These are phyloP conservation scores for Microplitis manilae DNA, from an alignment of 2,888 invertebrate species.

Conservation along the genomic window DNA sequence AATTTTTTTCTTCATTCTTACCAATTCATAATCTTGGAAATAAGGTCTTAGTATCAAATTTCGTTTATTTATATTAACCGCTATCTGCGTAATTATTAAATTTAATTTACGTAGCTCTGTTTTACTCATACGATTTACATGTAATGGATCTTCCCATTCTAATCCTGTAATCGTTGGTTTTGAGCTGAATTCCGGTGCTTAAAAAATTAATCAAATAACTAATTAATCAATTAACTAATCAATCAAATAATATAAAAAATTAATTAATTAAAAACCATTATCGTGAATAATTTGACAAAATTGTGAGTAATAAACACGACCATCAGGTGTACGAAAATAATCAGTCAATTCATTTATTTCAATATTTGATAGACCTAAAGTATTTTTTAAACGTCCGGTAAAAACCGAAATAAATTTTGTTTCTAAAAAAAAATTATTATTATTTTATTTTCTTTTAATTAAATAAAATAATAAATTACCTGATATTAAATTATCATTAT, in stretches of 20 bases:
- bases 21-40: conserved; percentile 83
- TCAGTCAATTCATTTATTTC: conserved; percentile 83
- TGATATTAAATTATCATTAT: conserved; percentile 79
- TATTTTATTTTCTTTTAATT: conserved; percentile 10
- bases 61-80: conserved; percentile 74
- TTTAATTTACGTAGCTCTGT: conserved; percentile 80
- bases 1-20: conserved; percentile 56
- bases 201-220: conserved; percentile 39
- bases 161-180: conserved; percentile 73
- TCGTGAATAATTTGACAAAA: conserved; percentile 82
- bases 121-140: conserved; percentile 77
- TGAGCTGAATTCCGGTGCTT: conserved; percentile 73
- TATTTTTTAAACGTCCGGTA: conserved; percentile 78
- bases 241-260: background rate
- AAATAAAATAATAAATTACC: conserved; percentile 68
- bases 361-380: conserved; percentile 80
- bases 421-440: conserved; percentile 68
- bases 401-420: conserved; percentile 82
- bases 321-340: conserved; percentile 86
- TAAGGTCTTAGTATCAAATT: conserved; percentile 81
- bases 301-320: conserved; percentile 83
- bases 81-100: conserved; percentile 82
- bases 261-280: conserved; percentile 72
- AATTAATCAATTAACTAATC: too few species aligned
- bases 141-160: conserved; percentile 82